Percentiles rank a stretch among this genome's conserved stretches.
Conservation (phyloP, 2,888 invertebrate genomes). For the Nipponacmea schrenckii region DNA sequence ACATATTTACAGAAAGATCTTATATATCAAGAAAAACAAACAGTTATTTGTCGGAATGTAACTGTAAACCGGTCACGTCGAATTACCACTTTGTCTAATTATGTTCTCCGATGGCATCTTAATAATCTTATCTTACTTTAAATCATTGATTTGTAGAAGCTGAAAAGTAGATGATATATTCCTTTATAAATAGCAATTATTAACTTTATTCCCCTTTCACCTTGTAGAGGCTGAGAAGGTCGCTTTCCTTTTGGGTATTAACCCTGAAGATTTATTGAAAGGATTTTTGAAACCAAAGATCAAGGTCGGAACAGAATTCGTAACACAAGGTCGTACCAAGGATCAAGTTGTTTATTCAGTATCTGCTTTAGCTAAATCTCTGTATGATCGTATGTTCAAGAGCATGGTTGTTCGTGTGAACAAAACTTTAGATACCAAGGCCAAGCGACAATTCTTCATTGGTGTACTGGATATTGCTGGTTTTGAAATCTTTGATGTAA, state of each 20-base stretch:
- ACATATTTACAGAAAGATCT: too few species aligned
- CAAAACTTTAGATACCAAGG: slow-evolving; percentile 97
- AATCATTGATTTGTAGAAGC: too few species aligned
- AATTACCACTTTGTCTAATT: too few species aligned
- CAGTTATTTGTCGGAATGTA: too few species aligned
- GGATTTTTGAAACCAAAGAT: slow-evolving; percentile 89
- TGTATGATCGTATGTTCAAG: slow-evolving; percentile 69
- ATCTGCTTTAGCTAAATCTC: slow-evolving; percentile 68
- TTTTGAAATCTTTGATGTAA: slow-evolving; percentile 96
- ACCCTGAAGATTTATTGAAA: slow-evolving; percentile 84
- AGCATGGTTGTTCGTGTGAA: slow-evolving; percentile 99
- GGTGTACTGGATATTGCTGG: slow-evolving; percentile 99
- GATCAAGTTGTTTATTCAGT: slow-evolving; percentile 72
- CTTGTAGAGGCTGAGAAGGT: slow-evolving; percentile 84
- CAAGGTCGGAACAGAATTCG: slow-evolving; percentile 96
- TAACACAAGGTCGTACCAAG: slow-evolving; percentile 98
- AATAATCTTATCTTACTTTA: too few species aligned
- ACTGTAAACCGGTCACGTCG: too few species aligned
- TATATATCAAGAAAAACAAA: too few species aligned
- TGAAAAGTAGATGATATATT: too few species aligned
- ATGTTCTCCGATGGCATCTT: too few species aligned
- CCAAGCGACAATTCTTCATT: slow-evolving; percentile 81
- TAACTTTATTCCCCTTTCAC: slow-evolving; percentile 18
- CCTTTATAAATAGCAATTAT: too few species aligned
- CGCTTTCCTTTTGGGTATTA: slow-evolving; percentile 89